phyloP scores from a whole-genome alignment of 2,113 vertebrate species.

The Panthera uncia region DNA sequence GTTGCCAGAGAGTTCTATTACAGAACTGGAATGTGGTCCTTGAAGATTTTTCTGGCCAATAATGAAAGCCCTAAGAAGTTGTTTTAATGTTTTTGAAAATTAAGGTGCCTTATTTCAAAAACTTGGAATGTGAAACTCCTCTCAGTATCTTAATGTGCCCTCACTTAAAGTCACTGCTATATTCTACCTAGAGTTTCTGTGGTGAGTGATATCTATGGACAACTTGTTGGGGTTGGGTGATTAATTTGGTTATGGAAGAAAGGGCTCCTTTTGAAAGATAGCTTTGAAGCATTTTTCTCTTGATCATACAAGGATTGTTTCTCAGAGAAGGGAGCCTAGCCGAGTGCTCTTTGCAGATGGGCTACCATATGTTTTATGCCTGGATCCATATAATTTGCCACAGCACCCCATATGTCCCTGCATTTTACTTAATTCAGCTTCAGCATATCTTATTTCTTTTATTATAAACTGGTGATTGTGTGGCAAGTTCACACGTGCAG shows the following conservation, averaged over 20 bases:
- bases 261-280: constrained; percentile 20
- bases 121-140: not conserved
- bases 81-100: constrained; percentile 7
- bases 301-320: constrained; percentile 43
- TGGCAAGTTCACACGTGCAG: not conserved
- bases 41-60: not conserved
- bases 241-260: not conserved
- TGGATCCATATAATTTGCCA: not conserved
- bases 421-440: constrained; percentile 36
- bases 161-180: not conserved
- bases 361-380: constrained; percentile 61
- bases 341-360: constrained; percentile 40
- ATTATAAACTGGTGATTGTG: constrained; percentile 18
- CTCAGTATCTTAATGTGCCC: not conserved
- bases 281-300: constrained; percentile 39
- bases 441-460: constrained; percentile 52
- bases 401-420: constrained; percentile 20
- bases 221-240: not conserved
- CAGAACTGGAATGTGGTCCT: constrained; percentile 23
- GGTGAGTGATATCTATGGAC: constrained; percentile 14
- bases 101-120: not conserved
- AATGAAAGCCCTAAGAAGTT: constrained; percentile 16
- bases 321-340: not conserved
- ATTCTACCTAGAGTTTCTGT: not conserved
- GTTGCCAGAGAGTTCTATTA: not conserved